These are phyloP conservation scores for Selene dorsalis DNA, from an alignment of 2,797 vertebrate species.

Conservation along the genomic window DNA sequence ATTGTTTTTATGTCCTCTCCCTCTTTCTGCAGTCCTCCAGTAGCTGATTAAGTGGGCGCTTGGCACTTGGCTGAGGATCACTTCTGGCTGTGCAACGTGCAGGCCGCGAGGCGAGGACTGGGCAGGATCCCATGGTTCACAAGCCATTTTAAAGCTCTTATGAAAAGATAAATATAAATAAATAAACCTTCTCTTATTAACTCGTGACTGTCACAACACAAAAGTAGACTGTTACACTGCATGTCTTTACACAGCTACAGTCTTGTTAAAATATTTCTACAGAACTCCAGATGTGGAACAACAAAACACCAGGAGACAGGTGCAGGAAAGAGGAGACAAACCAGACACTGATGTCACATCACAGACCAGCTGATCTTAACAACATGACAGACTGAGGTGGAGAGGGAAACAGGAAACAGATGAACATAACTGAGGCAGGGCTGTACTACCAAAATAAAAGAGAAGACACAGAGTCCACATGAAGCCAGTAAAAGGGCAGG, in stretches of 20 bases:
- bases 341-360: too few relatives aligned
- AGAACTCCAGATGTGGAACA: background rate
- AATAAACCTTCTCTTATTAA: constrained; percentile 52
- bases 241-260: background rate
- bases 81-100: constrained; percentile 45
- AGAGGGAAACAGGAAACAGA: too few relatives aligned
- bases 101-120: constrained; percentile 43
- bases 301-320: too few relatives aligned
- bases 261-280: background rate
- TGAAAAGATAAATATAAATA: constrained; percentile 18
- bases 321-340: too few relatives aligned
- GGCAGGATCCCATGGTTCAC: constrained; percentile 54
- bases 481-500: too few relatives aligned
- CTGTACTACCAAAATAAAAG: too few relatives aligned
- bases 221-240: background rate
- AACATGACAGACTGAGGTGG: too few relatives aligned
- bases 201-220: constrained; percentile 32
- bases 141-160: constrained; percentile 54
- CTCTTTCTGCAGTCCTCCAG: constrained; percentile 37
- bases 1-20: background rate
- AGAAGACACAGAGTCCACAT: too few relatives aligned
- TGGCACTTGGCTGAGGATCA: constrained; percentile 37
- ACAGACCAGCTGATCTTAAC: too few relatives aligned
- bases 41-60: constrained; percentile 59
- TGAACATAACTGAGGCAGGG: too few relatives aligned